Conservation (phyloP, 2,888 invertebrate genomes). For the Capitulum mitella region DNA sequence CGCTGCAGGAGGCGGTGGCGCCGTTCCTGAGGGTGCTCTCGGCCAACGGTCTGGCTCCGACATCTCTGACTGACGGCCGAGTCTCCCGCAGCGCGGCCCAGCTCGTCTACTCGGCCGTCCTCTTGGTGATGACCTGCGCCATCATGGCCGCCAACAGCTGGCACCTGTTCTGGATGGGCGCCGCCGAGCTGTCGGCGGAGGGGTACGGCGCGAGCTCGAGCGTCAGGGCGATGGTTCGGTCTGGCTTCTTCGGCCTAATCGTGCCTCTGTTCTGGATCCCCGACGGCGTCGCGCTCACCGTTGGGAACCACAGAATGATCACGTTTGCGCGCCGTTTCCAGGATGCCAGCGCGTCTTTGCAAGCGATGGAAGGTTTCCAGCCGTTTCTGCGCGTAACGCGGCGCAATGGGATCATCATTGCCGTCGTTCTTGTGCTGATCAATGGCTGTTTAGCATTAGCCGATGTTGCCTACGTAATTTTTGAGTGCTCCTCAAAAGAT, state of each 20-base stretch:
- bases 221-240: background rate
- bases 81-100: background rate
- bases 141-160: background rate
- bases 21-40: background rate
- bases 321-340: background rate
- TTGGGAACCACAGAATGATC: background rate
- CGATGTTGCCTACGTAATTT: background rate
- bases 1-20: background rate
- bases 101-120: background rate
- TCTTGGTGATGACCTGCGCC: background rate
- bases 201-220: background rate
- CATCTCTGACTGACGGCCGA: background rate
- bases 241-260: background rate
- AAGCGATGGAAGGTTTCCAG: background rate
- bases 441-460: background rate
- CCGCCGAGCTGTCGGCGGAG: background rate
- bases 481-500: background rate
- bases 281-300: background rate
- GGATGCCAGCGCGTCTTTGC: background rate
- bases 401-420: background rate
- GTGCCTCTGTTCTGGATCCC: background rate
- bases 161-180: background rate
- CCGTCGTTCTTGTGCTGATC: background rate
- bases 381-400: background rate
- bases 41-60: background rate